Base-by-base conservation (phyloP, 2,797 vertebrate genomes). In the Hippoglossus hippoglossus region DNA sequence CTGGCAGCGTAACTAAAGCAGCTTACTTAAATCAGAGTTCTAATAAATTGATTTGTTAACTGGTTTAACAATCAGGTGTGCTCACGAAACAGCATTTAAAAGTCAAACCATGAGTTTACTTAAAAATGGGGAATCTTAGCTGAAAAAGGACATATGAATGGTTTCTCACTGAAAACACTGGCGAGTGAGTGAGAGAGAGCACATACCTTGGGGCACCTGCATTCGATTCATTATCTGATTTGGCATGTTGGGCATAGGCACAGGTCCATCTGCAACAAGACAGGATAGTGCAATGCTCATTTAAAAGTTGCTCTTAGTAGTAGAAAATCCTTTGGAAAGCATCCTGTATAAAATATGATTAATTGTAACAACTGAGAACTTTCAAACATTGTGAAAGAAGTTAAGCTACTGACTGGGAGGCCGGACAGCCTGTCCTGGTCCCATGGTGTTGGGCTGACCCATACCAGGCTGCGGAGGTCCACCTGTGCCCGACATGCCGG, bases 161-260 rank as follows among this genome's bases (percentile, higher is more conserved):
- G 1, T 0, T 31, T 61, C 81, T 36, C 15, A 21, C 25, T 47
- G 1, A 36, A 57, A 62, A 58, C 2, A 0, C 22, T 9, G 34
- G 21, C 2, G 19, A 58, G 25, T 5, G 67, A 46, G 47, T 26
- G 60, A 28, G 5, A 8, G 1, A 3, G 1, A 62, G 46, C 22
- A 73, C 75, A 57, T 95, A 98, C 98, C 98, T 98, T 97, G 97
- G 85, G 96, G 92, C 73, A 95, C 95, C 92, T 96, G 97, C 95
- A 99, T 96, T 59, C 97, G 96, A 87, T 94, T 98, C 90, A 98
- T 96, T 16, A 95, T 89, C 86, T 93, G 94, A 92, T 93, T 96
- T 95, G 96, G 95, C 94, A 97, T 95, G 55, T 94, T 96, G 90
- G 97, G 94, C 93, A 99, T 94, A 83, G 96, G 92, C 87, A 97